Evolutionary conservation across 2,113 vertebrate species (phyloP).

Genomic region (Thamnaconus septentrionalis): DNA sequence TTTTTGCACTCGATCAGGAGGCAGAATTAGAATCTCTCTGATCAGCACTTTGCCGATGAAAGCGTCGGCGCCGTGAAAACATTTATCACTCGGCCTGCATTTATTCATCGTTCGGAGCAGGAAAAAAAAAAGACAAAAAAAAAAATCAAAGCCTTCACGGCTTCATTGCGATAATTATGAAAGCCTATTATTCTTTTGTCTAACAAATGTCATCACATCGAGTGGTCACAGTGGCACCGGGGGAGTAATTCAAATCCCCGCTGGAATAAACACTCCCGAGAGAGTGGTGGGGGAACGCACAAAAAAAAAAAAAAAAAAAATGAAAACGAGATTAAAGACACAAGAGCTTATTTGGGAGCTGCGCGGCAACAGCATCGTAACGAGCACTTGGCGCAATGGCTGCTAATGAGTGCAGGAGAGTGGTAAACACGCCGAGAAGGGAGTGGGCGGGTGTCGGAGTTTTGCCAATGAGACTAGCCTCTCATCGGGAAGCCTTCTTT

Average conservation of each 20-base stretch:
- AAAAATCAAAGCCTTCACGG: too few relatives aligned
- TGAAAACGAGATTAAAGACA: slow-evolving; percentile 26
- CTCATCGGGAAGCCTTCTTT: too few relatives aligned
- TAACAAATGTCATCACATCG: too few relatives aligned
- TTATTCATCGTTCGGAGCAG: not conserved
- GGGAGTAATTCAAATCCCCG: not conserved
- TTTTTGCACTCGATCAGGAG: slow-evolving; percentile 4
- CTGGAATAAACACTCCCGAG: slow-evolving; percentile 8
- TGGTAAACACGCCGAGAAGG: slow-evolving; percentile 4
- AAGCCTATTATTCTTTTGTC: not conserved
- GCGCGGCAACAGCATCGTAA: slow-evolving; percentile 26
- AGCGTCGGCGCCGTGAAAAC: not conserved
- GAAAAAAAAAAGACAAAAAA: too few relatives aligned
- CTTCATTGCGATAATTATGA: not conserved
- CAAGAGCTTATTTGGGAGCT: slow-evolving; percentile 23
- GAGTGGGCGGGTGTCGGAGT: not conserved
- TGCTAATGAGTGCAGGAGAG: slow-evolving; percentile 18
- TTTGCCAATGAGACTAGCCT: too few relatives aligned
- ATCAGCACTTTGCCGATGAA: not conserved
- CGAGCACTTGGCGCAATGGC: slow-evolving; percentile 14
- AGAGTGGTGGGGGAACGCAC: too few relatives aligned
- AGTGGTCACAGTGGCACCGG: not conserved
- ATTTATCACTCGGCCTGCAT: not conserved
- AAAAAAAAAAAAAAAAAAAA: not conserved
- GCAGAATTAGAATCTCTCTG: not conserved